These are phyloP conservation scores for Okamejei kenojei DNA, from an alignment of 2,797 vertebrate genomes.

Conservation along the genomic window DNA sequence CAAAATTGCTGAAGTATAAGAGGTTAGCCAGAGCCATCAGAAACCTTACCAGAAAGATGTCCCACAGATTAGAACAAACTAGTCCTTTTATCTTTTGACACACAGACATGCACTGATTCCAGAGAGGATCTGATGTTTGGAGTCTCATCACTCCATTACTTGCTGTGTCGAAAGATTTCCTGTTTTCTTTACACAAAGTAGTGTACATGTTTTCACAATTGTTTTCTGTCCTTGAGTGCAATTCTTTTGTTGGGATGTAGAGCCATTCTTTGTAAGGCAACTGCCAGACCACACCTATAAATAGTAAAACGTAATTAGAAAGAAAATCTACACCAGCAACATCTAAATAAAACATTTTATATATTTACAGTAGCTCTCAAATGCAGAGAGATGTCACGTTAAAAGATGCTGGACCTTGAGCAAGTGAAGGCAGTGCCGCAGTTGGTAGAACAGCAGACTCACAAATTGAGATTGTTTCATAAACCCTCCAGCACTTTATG, in stretches of 20 bases:
- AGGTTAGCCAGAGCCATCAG: conserved; percentile 83
- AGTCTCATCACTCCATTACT: neutral
- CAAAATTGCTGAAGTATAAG: conserved; percentile 91
- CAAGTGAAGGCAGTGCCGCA: neutral
- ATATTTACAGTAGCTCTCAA: neutral
- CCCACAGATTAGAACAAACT: conserved; percentile 77
- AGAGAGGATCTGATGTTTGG: conserved; percentile 47
- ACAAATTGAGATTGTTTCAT: no score
- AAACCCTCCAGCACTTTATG: no score
- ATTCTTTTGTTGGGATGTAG: conserved; percentile 40
- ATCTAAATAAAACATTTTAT: neutral
- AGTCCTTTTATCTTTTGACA: conserved; percentile 66
- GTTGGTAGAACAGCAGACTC: no score
- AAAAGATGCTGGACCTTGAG: neutral
- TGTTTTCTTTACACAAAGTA: conserved; percentile 41
- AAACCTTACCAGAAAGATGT: conserved; percentile 79
- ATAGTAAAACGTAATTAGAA: neutral
- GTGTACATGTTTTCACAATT: conserved; percentile 40
- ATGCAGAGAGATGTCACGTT: neutral
- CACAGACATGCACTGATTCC: conserved; percentile 63
- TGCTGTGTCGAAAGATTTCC: neutral
- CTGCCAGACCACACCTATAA: conserved; percentile 78
- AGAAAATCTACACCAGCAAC: neutral
- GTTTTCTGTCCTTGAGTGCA: conserved; percentile 49
- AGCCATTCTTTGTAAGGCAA: conserved; percentile 66